Evolutionary conservation across 2,888 invertebrate species (phyloP).

Genomic region (Piscicola geometra): DNA sequence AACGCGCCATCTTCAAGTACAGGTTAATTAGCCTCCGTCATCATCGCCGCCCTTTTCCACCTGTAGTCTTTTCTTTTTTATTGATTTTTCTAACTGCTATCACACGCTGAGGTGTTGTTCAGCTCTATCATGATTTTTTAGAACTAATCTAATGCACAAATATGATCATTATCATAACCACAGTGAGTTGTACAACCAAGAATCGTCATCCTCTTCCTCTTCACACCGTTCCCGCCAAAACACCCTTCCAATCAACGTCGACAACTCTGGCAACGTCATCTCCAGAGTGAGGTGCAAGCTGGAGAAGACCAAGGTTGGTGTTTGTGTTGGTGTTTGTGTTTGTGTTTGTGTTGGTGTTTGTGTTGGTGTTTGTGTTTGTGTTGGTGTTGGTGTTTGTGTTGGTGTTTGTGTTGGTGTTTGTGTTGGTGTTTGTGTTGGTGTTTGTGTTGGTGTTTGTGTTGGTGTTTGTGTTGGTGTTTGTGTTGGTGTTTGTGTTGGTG

Average conservation of each 20-base stretch:
- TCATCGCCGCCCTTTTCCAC: no score
- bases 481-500: neutral
- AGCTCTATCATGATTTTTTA: no score
- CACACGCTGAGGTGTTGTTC: no score
- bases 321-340: neutral
- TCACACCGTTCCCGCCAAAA: neutral
- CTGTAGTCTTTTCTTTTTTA: no score
- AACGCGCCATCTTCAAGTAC: constrained; percentile 73
- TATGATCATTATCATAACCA: constrained; percentile 73
- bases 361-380: neutral
- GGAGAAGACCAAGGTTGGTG: constrained; percentile 24
- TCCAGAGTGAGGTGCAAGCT: constrained; percentile 14
- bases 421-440: neutral
- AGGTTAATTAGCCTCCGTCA: no score
- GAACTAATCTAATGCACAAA: constrained; percentile 93
- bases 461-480: neutral
- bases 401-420: neutral
- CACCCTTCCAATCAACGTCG: neutral
- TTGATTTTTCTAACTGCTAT: no score
- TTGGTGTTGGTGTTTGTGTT: neutral
- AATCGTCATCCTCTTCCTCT: constrained; percentile 8
- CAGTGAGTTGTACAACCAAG: constrained; percentile 16
- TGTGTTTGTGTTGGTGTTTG: constrained; percentile 12
- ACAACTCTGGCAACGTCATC: neutral
- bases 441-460: no score